Conservation (phyloP, 2,888 invertebrate species). For the Hypolimnas misippus region DNA sequence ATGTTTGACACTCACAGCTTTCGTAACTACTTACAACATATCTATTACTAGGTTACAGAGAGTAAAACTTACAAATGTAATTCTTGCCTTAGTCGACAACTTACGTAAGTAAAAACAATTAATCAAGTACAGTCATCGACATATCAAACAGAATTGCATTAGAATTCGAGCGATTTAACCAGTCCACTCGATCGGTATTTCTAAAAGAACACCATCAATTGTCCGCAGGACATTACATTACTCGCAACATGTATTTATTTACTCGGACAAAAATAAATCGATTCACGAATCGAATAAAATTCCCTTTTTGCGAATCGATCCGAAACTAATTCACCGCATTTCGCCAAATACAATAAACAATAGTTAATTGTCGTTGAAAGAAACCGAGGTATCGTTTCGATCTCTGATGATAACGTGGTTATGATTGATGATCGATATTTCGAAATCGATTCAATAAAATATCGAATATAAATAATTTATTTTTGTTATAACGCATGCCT, state of each 20-base stretch:
- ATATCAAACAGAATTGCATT: background rate
- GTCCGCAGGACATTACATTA: slow-evolving; percentile 33
- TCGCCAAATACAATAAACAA: slow-evolving; percentile 49
- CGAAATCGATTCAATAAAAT: slow-evolving; percentile 58
- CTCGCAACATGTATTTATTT: slow-evolving; percentile 37
- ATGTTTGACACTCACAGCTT: too few relatives aligned
- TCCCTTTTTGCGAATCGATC: slow-evolving; percentile 44
- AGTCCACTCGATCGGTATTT: slow-evolving; percentile 6
- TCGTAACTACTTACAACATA: too few relatives aligned
- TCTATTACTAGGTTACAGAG: too few relatives aligned
- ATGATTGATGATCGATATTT: slow-evolving; percentile 78
- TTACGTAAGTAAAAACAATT: background rate
- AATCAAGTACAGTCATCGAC: background rate
- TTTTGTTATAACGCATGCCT: slow-evolving; percentile 59
- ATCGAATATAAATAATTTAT: slow-evolving; percentile 70
- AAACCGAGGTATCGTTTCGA: slow-evolving; percentile 42
- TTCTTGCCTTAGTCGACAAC: too few relatives aligned
- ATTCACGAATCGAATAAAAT: slow-evolving; percentile 44
- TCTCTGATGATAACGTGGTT: slow-evolving; percentile 66
- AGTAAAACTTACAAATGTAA: background rate
- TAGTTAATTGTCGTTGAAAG: slow-evolving; percentile 49
- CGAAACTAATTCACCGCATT: slow-evolving; percentile 46
- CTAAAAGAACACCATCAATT: slow-evolving; percentile 13
- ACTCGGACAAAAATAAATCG: slow-evolving; percentile 36
- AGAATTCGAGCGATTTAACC: slow-evolving; percentile 9